phyloP scores from a whole-genome alignment of 2,888 invertebrate species.

The Latrodectus hesperus region DNA sequence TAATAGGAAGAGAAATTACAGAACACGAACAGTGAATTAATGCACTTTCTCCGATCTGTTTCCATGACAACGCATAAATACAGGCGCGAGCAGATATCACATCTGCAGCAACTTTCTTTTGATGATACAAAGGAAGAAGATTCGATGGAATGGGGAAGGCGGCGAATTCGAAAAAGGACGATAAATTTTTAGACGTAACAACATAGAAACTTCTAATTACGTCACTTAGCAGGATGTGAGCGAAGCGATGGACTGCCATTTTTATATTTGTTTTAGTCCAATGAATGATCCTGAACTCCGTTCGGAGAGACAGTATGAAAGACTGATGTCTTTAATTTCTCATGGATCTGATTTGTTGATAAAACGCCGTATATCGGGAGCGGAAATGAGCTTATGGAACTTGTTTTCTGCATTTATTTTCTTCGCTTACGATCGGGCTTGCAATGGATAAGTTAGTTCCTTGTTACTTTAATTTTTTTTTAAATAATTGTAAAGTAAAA shows the following conservation, averaged over 20 bases:
- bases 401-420: neutral
- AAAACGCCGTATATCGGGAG: neutral
- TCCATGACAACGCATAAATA: too few relatives aligned
- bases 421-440: neutral
- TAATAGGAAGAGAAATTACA: too few relatives aligned
- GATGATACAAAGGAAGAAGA: too few relatives aligned
- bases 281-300: neutral
- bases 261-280: constrained; percentile 31
- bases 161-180: neutral
- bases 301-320: neutral
- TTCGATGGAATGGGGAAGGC: neutral
- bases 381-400: neutral
- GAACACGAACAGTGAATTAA: too few relatives aligned
- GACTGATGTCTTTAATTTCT: constrained; percentile 2
- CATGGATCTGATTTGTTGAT: neutral
- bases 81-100: too few relatives aligned
- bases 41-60: too few relatives aligned
- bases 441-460: neutral
- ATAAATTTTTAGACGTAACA: neutral
- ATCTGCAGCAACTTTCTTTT: too few relatives aligned
- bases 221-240: constrained; percentile 35
- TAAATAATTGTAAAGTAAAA: too few relatives aligned
- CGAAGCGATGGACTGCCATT: constrained; percentile 30
- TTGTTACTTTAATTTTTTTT: neutral
- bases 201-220: neutral